A percentile compares a stretch with the other conserved stretches of the same genome.
Conservation (phyloP, 1,140 invertebrate species). For the Drosophila rufa region DNA sequence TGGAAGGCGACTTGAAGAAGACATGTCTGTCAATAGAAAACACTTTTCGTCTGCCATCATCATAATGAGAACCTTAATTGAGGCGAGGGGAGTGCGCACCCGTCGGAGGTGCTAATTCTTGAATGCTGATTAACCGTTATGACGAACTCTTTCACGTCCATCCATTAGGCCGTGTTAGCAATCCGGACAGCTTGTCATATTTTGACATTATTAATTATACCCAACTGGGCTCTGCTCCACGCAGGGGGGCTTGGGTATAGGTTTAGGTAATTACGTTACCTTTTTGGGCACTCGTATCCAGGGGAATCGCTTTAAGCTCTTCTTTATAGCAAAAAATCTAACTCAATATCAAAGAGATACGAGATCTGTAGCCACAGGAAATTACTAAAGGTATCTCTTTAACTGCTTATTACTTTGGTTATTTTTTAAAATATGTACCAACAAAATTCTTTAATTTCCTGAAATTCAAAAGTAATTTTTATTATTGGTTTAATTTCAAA, state of each 20-base stretch:
- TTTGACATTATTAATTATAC: constrained; percentile 54
- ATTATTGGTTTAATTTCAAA: not conserved
- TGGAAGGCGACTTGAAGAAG: constrained; percentile 3
- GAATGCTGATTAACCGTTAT: constrained; percentile 70
- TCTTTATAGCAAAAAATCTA: not conserved
- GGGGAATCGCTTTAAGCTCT: not conserved
- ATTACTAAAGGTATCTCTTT: too few relatives aligned
- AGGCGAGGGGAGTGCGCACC: constrained; percentile 27
- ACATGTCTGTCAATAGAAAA: constrained; percentile 23
- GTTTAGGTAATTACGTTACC: constrained; percentile 23
- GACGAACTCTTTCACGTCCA: constrained; percentile 31
- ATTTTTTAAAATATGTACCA: too few relatives aligned
- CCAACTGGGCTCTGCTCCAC: constrained; percentile 4
- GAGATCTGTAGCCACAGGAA: not conserved
- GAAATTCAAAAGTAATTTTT: not conserved
- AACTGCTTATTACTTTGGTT: too few relatives aligned
- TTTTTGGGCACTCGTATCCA: not conserved
- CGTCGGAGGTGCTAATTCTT: constrained; percentile 52
- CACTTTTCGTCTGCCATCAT: not conserved
- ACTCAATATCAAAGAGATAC: not conserved
- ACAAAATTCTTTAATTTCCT: not conserved
- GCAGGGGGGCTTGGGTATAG: not conserved
- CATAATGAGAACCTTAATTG: constrained; percentile 59
- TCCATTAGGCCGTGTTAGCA: constrained; percentile 35
- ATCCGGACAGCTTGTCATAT: constrained; percentile 31